These are phyloP conservation scores for Anarsia innoxiella DNA, from an alignment of 2,888 invertebrate genomes.

Conservation along the genomic window DNA sequence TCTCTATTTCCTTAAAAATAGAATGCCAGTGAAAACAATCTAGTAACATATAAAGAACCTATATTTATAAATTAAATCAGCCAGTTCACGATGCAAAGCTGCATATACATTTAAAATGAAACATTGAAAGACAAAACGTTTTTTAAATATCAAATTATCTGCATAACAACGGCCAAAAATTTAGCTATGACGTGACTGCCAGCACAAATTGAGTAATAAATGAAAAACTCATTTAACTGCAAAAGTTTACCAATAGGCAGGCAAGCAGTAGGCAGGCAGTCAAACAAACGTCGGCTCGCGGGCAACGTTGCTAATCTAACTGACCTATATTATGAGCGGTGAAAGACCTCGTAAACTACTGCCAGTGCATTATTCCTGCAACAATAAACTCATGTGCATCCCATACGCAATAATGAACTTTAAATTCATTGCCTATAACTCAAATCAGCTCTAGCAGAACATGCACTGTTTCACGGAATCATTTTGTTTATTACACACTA, in stretches of 20 bases:
- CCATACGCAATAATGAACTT: constrained; percentile 41
- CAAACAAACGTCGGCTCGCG: constrained; percentile 20
- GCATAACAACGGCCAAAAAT: no score
- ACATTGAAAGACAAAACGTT: no score
- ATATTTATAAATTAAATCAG: no score
- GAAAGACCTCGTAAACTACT: constrained; percentile 74
- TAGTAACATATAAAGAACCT: no score
- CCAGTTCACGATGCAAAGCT: no score
- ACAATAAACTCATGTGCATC: constrained; percentile 43
- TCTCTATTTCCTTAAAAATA: no score
- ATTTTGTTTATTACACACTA: constrained; percentile 55
- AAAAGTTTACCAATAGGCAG: not conserved
- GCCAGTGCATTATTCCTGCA: constrained; percentile 66
- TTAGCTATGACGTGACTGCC: no score
- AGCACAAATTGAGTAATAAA: no score
- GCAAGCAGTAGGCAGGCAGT: constrained; percentile 24
- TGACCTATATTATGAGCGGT: constrained; percentile 71
- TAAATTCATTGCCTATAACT: constrained; percentile 27
- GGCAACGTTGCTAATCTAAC: constrained; percentile 68
- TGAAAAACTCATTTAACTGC: no score
- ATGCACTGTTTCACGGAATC: constrained; percentile 51
- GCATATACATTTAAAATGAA: no score
- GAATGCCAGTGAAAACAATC: no score
- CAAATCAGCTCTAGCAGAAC: not conserved
- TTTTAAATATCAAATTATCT: no score